Evolutionary conservation across 2,888 invertebrate genomes (phyloP).

Genomic region (Octonoba sinensis): DNA sequence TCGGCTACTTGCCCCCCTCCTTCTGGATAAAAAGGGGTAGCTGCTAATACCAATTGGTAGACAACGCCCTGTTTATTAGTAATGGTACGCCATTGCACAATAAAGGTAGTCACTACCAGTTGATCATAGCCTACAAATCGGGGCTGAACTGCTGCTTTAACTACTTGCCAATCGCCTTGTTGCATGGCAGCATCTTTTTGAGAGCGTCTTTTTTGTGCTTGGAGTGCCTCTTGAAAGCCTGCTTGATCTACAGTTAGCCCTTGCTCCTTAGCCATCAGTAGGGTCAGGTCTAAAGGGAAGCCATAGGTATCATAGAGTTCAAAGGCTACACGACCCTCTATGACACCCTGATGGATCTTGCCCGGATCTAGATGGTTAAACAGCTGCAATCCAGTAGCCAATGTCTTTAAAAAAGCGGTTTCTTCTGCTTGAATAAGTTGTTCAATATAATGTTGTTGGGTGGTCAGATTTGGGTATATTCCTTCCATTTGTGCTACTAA

Average conservation of each 20-base stretch:
- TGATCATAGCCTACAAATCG: no score
- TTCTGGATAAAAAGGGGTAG: conserved; percentile 14
- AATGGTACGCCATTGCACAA: no score
- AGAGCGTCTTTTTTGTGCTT: not conserved
- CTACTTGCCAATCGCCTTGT: no score
- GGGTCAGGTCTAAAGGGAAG: conserved; percentile 7
- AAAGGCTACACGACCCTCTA: conserved; percentile 3
- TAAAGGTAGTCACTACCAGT: no score
- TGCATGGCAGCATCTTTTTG: not conserved
- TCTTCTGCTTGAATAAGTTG: conserved; percentile 1
- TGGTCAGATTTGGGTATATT: not conserved
- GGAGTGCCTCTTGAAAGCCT: conserved; percentile 1
- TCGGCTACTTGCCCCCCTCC: conserved; percentile 3
- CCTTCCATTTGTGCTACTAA: conserved; percentile 1
- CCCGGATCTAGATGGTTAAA: not conserved
- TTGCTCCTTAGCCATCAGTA: not conserved
- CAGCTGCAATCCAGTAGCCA: not conserved
- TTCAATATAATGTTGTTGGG: not conserved
- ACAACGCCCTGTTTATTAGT: no score
- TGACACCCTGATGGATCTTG: not conserved
- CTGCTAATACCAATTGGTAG: not conserved
- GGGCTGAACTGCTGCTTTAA: no score
- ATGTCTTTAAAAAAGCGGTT: conserved; percentile 1
- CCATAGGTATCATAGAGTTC: conserved; percentile 16
- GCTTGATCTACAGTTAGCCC: not conserved